Evolutionary conservation across 2,113 vertebrate species (phyloP).

Genomic region (Phocoena phocoena): DNA sequence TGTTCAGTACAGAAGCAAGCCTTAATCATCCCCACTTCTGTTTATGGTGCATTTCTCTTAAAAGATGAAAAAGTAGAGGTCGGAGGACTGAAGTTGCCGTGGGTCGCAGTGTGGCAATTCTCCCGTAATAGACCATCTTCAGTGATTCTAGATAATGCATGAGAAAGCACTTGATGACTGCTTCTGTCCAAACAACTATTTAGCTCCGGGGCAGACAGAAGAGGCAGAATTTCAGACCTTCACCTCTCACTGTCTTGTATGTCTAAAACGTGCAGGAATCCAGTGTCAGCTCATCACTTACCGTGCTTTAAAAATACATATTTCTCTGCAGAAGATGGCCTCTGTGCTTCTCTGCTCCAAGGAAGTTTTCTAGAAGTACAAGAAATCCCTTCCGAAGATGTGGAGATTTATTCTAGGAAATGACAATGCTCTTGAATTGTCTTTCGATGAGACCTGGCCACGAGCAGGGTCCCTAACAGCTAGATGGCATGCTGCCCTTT

Average conservation of each 20-base stretch:
- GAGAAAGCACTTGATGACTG: constrained; percentile 64
- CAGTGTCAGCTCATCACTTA: constrained; percentile 48
- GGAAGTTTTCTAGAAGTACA: constrained; percentile 63
- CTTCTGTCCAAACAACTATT: background rate
- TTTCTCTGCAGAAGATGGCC: constrained; percentile 45
- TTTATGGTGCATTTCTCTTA: background rate
- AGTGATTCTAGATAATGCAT: background rate
- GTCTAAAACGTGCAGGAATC: background rate
- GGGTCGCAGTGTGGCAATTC: background rate
- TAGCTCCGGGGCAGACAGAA: constrained; percentile 46
- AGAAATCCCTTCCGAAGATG: constrained; percentile 20
- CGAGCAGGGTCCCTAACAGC: background rate
- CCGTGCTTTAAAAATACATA: constrained; percentile 40
- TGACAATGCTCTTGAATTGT: constrained; percentile 53
- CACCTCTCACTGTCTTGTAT: background rate
- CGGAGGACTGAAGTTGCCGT: constrained; percentile 3
- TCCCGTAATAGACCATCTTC: background rate
- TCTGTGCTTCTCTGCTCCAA: background rate
- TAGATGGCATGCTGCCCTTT: constrained; percentile 43
- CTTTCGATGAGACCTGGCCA: constrained; percentile 62
- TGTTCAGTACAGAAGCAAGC: fast-evolving
- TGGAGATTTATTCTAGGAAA: constrained; percentile 52
- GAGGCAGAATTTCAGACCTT: constrained; percentile 40
- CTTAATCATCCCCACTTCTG: background rate
- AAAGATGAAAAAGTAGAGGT: constrained; percentile 16